Percentiles rank a stretch among this genome's conserved stretches.
phyloP scores from a whole-genome alignment of 2,113 vertebrate genomes.

The Nothoprocta perdicaria region DNA sequence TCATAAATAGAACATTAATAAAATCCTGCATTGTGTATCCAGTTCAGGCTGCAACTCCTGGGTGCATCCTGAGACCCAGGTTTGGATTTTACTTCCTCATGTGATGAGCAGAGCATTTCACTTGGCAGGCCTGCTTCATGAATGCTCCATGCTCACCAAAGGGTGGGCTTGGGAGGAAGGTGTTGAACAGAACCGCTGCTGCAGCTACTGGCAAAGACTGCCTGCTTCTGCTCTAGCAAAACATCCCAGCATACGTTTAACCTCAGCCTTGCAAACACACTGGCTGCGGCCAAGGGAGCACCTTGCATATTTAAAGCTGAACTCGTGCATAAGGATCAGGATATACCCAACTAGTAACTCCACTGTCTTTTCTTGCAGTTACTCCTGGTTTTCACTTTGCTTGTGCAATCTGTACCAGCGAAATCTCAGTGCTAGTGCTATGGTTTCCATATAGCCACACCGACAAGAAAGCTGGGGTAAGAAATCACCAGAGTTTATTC shows the following conservation, averaged over 20 bases:
- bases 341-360: not conserved
- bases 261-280: not conserved
- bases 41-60: not conserved
- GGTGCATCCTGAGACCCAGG: not conserved
- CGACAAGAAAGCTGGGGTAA: not conserved
- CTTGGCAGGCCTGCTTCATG: not conserved
- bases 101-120: rapidly evolving
- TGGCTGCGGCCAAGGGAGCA: not conserved
- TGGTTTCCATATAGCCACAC: not conserved
- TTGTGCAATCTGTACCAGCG: not conserved
- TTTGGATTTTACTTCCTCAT: not conserved
- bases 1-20: not conserved
- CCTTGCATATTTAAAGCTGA: not conserved
- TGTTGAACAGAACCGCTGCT: not conserved
- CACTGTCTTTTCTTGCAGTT: not conserved
- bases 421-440: not conserved
- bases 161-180: not conserved
- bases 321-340: not conserved
- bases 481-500: not conserved
- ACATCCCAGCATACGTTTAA: not conserved
- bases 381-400: not conserved
- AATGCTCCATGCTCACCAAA: rapidly evolving
- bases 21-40: no score
- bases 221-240: not conserved
- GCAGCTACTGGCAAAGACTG: rapidly evolving